phyloP scores from a whole-genome alignment of 1,140 invertebrate species.

The Sinella curviseta region DNA sequence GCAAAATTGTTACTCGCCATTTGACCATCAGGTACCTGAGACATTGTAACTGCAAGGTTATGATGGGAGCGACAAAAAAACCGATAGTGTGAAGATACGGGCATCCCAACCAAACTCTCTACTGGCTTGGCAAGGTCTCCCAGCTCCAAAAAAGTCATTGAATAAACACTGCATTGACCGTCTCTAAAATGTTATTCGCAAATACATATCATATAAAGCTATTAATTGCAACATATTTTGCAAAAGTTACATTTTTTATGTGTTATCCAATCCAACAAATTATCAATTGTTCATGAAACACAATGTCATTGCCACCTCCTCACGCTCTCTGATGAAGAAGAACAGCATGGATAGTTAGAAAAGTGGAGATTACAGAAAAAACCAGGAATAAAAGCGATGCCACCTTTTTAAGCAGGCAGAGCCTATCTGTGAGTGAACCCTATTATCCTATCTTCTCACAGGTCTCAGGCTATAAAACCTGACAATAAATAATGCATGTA shows the following conservation, averaged over 20 bases:
- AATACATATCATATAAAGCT: background rate
- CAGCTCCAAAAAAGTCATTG: background rate
- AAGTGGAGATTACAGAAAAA: background rate
- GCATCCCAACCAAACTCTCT: no score
- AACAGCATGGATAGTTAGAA: background rate
- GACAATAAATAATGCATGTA: no score
- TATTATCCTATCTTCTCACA: background rate
- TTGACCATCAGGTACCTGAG: background rate
- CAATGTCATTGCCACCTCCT: background rate
- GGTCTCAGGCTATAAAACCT: no score
- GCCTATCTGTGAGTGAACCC: no score
- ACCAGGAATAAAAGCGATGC: conserved; percentile 5
- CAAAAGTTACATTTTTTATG: background rate
- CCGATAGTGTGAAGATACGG: background rate
- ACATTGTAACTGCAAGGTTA: background rate
- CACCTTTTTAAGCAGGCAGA: background rate
- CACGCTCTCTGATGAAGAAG: background rate
- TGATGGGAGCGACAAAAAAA: background rate
- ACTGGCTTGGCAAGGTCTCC: background rate
- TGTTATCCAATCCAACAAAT: background rate
- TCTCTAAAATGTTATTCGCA: background rate
- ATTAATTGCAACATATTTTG: background rate
- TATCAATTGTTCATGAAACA: conserved; percentile 16
- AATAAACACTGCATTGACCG: background rate
- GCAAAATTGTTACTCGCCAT: no score